These are phyloP conservation scores for Anthopleura xanthogrammica DNA, from an alignment of 92 coral and sea anemone species.

Conservation along the genomic window DNA sequence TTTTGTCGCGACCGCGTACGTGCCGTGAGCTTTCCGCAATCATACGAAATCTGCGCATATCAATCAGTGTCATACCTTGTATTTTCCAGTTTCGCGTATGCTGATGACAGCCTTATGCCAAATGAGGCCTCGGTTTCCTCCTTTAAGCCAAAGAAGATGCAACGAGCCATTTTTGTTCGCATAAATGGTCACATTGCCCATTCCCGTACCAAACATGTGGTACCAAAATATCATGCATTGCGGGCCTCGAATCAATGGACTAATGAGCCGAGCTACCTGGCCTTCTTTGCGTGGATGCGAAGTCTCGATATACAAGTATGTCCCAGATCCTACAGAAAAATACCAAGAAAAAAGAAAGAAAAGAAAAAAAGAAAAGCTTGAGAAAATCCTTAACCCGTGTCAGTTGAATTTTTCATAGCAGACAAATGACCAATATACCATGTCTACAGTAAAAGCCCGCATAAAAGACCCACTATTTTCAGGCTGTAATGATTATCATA, in stretches of 20 bases:
- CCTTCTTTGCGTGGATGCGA: constrained; percentile 26
- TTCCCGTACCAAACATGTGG: constrained; percentile 46
- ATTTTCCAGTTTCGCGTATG: constrained; percentile 31
- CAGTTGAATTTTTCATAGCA: no score
- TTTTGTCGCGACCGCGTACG: no score
- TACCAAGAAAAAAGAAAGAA: no score
- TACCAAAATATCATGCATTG: constrained; percentile 60
- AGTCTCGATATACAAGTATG: constrained; percentile 41
- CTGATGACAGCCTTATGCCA: constrained; percentile 33
- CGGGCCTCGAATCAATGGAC: constrained; percentile 51
- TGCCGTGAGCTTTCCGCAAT: no score
- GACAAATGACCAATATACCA: no score
- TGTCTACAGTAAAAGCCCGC: no score
- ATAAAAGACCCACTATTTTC: no score
- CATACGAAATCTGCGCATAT: no score
- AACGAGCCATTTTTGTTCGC: constrained; percentile 13
- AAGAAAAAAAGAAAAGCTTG: no score
- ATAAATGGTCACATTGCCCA: constrained; percentile 39
- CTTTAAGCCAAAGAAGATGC: constrained; percentile 44
- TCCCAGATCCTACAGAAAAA: constrained; percentile 6
- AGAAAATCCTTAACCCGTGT: no score
- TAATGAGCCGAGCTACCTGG: constrained; percentile 34
- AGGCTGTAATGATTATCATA: no score
- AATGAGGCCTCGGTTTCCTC: constrained; percentile 25
- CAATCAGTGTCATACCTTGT: constrained; percentile 1